These are phyloP conservation scores for Drosophila nasuta DNA, from an alignment of 1,140 invertebrate genomes.

Conservation along the genomic window DNA sequence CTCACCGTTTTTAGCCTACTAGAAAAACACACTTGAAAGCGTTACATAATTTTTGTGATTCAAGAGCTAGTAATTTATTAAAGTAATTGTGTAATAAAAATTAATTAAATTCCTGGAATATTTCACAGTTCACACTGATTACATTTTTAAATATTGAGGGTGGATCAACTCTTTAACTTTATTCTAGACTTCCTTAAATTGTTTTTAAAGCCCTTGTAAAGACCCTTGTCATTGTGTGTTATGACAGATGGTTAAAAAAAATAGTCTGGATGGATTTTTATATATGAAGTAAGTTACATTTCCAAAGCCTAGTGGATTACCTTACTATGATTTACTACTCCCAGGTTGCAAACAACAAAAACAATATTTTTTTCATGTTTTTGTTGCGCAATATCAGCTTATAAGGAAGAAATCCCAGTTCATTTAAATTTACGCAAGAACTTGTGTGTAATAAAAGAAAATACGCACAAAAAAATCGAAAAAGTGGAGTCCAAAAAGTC, in stretches of 20 bases:
- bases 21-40: not conserved
- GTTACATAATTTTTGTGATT: not conserved
- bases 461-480: constrained; percentile 49
- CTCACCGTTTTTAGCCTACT: constrained; percentile 11
- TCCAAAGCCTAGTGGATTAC: constrained; percentile 26
- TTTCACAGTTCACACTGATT: too few species aligned
- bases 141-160: too few species aligned
- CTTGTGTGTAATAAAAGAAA: constrained; percentile 68
- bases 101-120: too few species aligned
- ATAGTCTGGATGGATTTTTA: not conserved
- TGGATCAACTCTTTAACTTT: too few species aligned
- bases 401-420: constrained; percentile 44
- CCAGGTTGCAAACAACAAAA: constrained; percentile 17
- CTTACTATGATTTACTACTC: constrained; percentile 40
- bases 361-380: constrained; percentile 33
- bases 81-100: not conserved
- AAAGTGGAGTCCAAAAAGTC: constrained; percentile 61
- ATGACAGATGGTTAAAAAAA: constrained; percentile 26
- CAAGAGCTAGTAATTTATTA: not conserved
- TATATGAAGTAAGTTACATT: constrained; percentile 15
- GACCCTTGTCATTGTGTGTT: constrained; percentile 27
- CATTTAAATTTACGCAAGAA: constrained; percentile 70
- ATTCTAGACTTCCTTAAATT: constrained; percentile 8
- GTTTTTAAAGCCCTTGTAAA: constrained; percentile 11
- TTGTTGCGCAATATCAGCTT: constrained; percentile 5